These are phyloP conservation scores for Timema podura DNA, from an alignment of 2,888 invertebrate genomes.

Conservation along the genomic window DNA sequence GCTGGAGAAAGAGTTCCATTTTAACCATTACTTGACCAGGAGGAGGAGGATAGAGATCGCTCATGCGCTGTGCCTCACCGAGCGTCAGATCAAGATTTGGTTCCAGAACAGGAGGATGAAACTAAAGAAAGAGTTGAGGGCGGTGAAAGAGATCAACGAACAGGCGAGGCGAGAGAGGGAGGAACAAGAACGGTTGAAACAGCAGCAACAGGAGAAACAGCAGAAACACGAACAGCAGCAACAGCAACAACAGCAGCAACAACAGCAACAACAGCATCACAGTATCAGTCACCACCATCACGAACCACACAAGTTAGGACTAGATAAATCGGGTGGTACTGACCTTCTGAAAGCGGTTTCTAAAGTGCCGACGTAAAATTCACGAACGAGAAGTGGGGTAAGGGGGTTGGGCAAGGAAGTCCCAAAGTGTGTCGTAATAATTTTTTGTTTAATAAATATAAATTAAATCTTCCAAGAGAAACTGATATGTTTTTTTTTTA, in stretches of 20 bases:
- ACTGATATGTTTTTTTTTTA: too few relatives aligned
- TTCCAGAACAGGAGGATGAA: conserved; percentile 97
- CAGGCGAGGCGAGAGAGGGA: conserved; percentile 89
- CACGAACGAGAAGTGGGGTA: too few relatives aligned
- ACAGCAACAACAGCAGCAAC: conserved; percentile 47
- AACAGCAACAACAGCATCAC: conserved; percentile 36
- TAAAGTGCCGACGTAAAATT: conserved; percentile 58
- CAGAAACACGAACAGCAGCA: conserved; percentile 65
- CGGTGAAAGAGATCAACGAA: conserved; percentile 92
- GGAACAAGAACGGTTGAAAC: conserved; percentile 87
- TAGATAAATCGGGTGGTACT: conserved; percentile 60
- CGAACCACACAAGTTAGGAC: conserved; percentile 41
- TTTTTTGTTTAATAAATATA: too few relatives aligned
- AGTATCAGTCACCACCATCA: conserved; percentile 34
- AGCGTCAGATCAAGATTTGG: conserved; percentile 96
- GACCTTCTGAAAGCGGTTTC: conserved; percentile 73
- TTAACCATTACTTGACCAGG: conserved; percentile 95
- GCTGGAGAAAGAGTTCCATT: conserved; percentile 97
- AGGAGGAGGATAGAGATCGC: conserved; percentile 96
- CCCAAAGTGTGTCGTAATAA: too few relatives aligned
- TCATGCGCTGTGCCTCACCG: conserved; percentile 91
- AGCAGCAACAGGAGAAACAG: conserved; percentile 77
- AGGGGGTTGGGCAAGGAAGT: too few relatives aligned
- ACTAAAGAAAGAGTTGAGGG: conserved; percentile 90
- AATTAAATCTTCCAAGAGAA: too few relatives aligned